Evolutionary conservation across 2,113 vertebrate species (phyloP).

Genomic region (Leucopsar rothschildi): DNA sequence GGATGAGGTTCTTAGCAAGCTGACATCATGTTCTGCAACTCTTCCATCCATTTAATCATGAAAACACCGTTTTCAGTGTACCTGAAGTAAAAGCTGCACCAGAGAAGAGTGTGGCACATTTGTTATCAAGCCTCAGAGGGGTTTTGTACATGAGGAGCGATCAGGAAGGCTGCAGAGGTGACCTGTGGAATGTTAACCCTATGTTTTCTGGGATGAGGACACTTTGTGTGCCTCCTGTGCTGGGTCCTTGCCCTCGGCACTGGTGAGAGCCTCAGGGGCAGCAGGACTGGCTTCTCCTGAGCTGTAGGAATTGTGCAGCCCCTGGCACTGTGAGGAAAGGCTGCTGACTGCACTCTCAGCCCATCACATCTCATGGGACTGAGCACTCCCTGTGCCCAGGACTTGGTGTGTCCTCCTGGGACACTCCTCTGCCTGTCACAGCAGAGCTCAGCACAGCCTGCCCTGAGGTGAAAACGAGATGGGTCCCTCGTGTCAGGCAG

Average conservation of each 20-base stretch:
- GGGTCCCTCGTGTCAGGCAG: background rate
- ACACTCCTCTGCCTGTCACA: background rate
- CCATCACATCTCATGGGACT: background rate
- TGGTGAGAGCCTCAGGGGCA: background rate
- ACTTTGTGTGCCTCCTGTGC: background rate
- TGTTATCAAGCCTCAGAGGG: background rate
- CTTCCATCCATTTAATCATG: background rate
- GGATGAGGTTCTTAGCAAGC: conserved; percentile 18
- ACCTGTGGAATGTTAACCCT: background rate
- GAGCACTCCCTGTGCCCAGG: accelerated
- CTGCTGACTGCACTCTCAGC: background rate
- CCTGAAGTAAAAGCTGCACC: background rate
- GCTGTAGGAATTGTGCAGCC: background rate
- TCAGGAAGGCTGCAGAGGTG: background rate
- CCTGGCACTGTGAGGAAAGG: background rate
- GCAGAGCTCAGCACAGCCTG: background rate
- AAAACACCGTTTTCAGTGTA: background rate
- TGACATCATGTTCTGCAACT: conserved; percentile 32
- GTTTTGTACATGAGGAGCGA: background rate
- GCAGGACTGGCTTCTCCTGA: background rate
- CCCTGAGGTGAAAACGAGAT: accelerated
- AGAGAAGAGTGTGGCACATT: background rate
- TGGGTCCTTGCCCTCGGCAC: background rate
- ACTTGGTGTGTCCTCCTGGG: accelerated
- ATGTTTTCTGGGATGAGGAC: background rate